Evolutionary conservation across 2,888 invertebrate species (phyloP), one percentile per base, ranked within the genome.

Genomic region (Drosophila anomelani): DNA sequence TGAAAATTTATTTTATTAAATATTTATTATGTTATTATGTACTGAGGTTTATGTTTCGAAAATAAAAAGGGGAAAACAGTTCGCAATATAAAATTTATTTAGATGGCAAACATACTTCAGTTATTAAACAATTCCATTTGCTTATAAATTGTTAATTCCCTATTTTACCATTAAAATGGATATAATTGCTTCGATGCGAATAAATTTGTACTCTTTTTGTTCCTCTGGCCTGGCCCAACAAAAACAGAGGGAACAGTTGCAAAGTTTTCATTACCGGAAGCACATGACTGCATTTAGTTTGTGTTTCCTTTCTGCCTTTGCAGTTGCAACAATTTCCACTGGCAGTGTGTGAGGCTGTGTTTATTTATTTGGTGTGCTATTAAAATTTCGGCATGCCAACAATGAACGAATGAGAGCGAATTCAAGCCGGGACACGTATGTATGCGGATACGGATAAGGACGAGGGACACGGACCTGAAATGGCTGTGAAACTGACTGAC

Each of bases 251-350:
- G 55, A 64, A 67, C 60, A 71, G 51, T 76, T 73, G n/a, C 38
- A 80, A 84, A 83, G 81, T 88, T 84, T 83, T 87, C 89, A 87
- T 89, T 87, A 75, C 85, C 84, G 87, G 87, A 86, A 88, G 78
- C 76, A 84, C 71, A 61, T 67, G 76, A 71, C 79, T 86, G 79
- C 85, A 81, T 84, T 86, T 81, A 76, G 81, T 74, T 84, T 76
- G 79, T 60, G 81, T 66, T 84, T 78, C 64, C 75, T 55, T 72
- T 77, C 73, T 53, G 69, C 17, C 39, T 26, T 44, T 53, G 41
- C 57, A 68, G 69, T 68, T 57, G 57, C 76, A 67, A 75, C 67
- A 38, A 67, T 53, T 59, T 29, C 53, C 44, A 38, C 60, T 20
- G 26, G 51, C 58, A 32, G 47, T 26, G 59, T 26, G 59, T 58